Evolutionary conservation across 2,113 vertebrate species (phyloP).

Genomic region (Setophaga kirtlandii): DNA sequence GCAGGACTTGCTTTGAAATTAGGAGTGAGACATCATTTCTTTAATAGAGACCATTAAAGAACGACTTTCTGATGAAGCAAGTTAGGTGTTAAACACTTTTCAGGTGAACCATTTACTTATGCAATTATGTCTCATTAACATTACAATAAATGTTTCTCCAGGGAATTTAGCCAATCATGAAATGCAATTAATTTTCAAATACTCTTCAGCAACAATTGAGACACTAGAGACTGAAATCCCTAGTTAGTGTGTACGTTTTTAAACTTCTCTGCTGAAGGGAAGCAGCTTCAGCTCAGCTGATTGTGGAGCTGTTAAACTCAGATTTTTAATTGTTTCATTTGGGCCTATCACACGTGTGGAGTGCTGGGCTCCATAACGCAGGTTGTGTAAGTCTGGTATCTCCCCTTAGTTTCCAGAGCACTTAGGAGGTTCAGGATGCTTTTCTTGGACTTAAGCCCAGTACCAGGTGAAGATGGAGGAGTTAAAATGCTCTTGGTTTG

Average conservation of each 20-base stretch:
- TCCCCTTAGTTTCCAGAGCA: background rate
- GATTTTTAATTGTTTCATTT: background rate
- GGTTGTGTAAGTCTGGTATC: background rate
- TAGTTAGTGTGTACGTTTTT: background rate
- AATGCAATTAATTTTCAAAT: conserved; percentile 67
- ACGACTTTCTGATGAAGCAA: conserved; percentile 30
- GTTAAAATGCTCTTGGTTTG: background rate
- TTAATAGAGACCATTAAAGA: conserved; percentile 46
- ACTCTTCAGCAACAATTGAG: conserved; percentile 48
- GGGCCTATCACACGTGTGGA: background rate
- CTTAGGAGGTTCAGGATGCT: background rate
- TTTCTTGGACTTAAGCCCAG: background rate
- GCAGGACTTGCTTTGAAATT: conserved; percentile 22
- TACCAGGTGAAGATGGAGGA: background rate
- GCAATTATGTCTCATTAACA: conserved; percentile 63
- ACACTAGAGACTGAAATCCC: background rate
- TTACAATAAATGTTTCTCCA: conserved; percentile 57
- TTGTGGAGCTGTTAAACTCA: background rate
- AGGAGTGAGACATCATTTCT: conserved; percentile 25
- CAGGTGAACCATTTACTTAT: conserved; percentile 62
- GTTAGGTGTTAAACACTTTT: conserved; percentile 59
- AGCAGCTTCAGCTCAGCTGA: background rate
- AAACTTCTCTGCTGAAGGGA: background rate
- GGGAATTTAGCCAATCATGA: conserved; percentile 61
- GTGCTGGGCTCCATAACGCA: background rate